Conservation (phyloP, 2,797 vertebrate species). For the Hemibagrus guttatus region DNA sequence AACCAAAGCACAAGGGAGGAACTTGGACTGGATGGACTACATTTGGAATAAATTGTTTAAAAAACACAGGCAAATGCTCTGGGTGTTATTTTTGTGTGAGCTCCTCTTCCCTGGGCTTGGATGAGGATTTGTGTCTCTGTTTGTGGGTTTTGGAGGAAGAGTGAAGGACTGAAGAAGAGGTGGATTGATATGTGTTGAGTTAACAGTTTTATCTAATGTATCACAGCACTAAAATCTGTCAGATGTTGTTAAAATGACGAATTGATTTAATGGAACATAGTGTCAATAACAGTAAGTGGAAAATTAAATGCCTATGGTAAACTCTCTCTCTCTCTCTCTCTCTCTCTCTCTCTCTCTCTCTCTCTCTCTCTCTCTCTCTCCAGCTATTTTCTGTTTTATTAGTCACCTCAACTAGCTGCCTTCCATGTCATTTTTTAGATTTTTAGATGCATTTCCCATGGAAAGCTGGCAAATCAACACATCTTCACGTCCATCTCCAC, state of each 20-base stretch:
- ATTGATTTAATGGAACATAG: conserved; percentile 12
- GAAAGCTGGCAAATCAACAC: conserved; percentile 68
- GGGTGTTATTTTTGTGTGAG: conserved; percentile 27
- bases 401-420: conserved; percentile 51
- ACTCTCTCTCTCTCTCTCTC: neutral
- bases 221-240: conserved; percentile 16
- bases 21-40: conserved; percentile 10
- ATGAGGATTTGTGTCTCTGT: conserved; percentile 26
- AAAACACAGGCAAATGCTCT: conserved; percentile 47
- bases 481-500: conserved; percentile 46
- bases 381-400: conserved; percentile 56
- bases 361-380: neutral
- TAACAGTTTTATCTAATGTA: conserved; percentile 25
- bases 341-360: neutral
- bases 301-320: conserved; percentile 31
- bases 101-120: conserved; percentile 12
- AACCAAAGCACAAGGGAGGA: conserved; percentile 14
- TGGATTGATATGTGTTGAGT: conserved; percentile 19
- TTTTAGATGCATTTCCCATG: conserved; percentile 68
- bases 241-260: conserved; percentile 38
- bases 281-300: conserved; percentile 16
- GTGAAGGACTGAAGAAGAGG: neutral
- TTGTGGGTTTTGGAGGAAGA: conserved; percentile 29
- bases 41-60: conserved; percentile 45
- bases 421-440: conserved; percentile 65